Base-by-base conservation (phyloP, 2,113 vertebrate genomes). In the Pachypanchax playfairii region DNA sequence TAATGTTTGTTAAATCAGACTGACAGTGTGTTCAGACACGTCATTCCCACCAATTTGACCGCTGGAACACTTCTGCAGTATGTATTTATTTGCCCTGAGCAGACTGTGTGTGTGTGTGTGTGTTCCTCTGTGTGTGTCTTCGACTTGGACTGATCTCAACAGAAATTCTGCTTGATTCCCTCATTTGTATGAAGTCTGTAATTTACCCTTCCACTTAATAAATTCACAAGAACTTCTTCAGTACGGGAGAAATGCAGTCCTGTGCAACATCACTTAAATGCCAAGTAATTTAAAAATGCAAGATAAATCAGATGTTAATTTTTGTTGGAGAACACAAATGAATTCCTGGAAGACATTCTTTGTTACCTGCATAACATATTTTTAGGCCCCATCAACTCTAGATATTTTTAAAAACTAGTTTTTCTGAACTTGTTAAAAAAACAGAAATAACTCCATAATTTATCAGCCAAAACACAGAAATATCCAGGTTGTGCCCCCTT, bases 1-100 rank as follows among this genome's bases (percentile, higher is more conserved):
- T 36, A 36, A 33, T 63, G 26, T 48, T 48, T 43, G 43, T 43
- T 48, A 54, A 70, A 36, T 24, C 38, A 22, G 39, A 33, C 33
- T 47, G 36, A 50, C 12, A 50, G 28, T 25, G 12, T 1, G 9
- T 17, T 77, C 5, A 57, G 20, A 43, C 47, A 49, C 1, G 22
- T 35, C n/a, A 54, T 42, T 22, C 4, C 41, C 42, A 42, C 17
- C 33, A 53, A 31, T 54, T 42, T 55, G 36, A 52, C 46, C 29
- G 31, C 29, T 49, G 25, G 15, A 43, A 31, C 21, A 31, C 44
- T 33, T 38, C 17, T 22, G 31, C 46, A 55, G 35, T 53, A 10
- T 35, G 10, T 17, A 25, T 48, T 66, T 22, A 24, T 47, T 17
- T 17, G 22, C 25, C 22, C 3, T 57, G 22, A 22, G 26, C 36